Evolutionary conservation across 30 jellyfish, hydroid and myxozoan genomes (phyloP), one percentile per base, ranked within the genome.

Genomic region (Nemopilema nomurai): DNA sequence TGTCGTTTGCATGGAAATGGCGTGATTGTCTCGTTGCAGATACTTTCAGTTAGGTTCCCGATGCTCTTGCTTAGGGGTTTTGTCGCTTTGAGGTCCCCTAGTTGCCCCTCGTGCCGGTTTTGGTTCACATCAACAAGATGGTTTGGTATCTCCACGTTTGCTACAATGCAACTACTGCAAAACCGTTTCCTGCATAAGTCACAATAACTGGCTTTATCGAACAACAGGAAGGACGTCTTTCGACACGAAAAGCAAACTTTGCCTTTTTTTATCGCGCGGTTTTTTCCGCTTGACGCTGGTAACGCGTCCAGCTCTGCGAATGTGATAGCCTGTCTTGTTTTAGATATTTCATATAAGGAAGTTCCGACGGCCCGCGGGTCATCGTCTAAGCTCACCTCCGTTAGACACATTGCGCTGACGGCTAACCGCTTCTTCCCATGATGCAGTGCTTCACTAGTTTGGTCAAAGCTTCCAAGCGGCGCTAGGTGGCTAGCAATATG

Each of bases 261-360:
- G 7, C 92, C 92, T 23, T 77, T 73, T 57, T 41, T 51, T 21
- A 94, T 69, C 19, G 71, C 93, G 28, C 32, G 63, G 18, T 49
- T 62, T 52, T 65, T 73, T 28, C 75, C 22, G 8, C 19, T 51
- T 17, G 53, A 26, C 24, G 74, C 71, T 64, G 85, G 57, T 8
- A 83, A 63, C 1, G 62, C 28, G 25, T 94, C 97, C n/a, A 76
- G 62, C 71, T 94, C 99, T 23, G 99, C 96, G 18, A 84, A 28
- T 17, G 97, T 83, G n/a, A 94, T 78, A 8, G 95, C 99, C 73
- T 94, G 94, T 19, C 99, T 90, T n/a, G 82, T 90, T 81, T 89
- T 89, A 26, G 92, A 85, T 62, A 94, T 94, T 67, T 94, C 99
- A 20, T 33, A 75, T 52, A 94, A 77, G 19, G 97, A 90, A 18